Evolutionary conservation across 2,797 vertebrate species (phyloP).

Genomic region (Myiotriccus ornatus): DNA sequence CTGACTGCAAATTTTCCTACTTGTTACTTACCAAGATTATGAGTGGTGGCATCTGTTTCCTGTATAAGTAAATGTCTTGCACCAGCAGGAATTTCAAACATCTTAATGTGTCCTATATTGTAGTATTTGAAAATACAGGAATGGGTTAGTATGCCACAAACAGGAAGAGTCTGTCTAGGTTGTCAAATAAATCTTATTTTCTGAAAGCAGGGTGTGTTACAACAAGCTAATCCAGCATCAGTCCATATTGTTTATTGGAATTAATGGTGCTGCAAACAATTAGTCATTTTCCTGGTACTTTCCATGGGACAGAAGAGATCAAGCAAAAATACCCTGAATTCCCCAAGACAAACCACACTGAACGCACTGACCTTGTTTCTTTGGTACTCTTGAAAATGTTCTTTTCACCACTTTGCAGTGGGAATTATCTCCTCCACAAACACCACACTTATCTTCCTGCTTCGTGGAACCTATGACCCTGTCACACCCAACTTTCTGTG

Average conservation of each 20-base stretch:
- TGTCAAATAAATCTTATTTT: background rate
- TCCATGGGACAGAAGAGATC: background rate
- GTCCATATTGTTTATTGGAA: background rate
- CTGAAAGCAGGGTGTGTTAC: background rate
- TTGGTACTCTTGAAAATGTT: slow-evolving; percentile 85
- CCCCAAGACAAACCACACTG: background rate
- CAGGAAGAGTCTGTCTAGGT: background rate
- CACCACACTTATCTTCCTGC: slow-evolving; percentile 95
- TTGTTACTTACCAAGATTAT: slow-evolving; percentile 85
- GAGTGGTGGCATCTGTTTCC: slow-evolving; percentile 84
- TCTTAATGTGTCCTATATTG: slow-evolving; percentile 87
- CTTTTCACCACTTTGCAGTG: slow-evolving; percentile 93
- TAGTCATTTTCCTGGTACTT: background rate
- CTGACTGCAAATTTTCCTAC: background rate
- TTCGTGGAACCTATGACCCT: slow-evolving; percentile 88
- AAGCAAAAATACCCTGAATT: background rate
- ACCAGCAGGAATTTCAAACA: slow-evolving; percentile 93
- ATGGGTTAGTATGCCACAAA: slow-evolving; percentile 4
- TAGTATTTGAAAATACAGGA: background rate
- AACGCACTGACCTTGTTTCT: slow-evolving; percentile 83
- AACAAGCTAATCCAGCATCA: background rate
- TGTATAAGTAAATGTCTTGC: slow-evolving; percentile 95
- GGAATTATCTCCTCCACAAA: slow-evolving; percentile 92
- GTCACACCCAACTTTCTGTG: slow-evolving; percentile 95
- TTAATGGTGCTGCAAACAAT: background rate